These are phyloP conservation scores for Centropus unirufus DNA, from an alignment of 2,113 vertebrate species.

Conservation along the genomic window DNA sequence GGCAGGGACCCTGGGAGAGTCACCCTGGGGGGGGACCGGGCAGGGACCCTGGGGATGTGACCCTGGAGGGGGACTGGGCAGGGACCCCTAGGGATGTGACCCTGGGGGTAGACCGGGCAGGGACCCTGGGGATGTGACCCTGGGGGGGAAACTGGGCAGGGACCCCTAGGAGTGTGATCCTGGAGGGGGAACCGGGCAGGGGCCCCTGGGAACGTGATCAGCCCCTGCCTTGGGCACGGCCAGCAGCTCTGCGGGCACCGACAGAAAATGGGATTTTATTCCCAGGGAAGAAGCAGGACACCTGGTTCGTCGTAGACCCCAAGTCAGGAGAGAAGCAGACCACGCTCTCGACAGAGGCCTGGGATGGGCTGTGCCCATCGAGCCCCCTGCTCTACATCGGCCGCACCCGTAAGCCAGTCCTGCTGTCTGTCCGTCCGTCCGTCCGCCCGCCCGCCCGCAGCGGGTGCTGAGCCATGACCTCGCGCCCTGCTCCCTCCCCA, in stretches of 20 bases:
- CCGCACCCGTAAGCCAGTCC: slow-evolving; percentile 84
- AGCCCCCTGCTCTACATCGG: slow-evolving; percentile 91
- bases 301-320: slow-evolving; percentile 94
- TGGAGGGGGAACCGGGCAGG: too few species aligned
- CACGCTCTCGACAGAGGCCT: slow-evolving; percentile 86
- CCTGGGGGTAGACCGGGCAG: too few species aligned
- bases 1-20: accelerated
- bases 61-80: accelerated
- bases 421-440: accelerated
- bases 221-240: accelerated
- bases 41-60: accelerated
- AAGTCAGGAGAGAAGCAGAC: slow-evolving; percentile 94
- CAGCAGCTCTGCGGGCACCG: accelerated
- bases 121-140: accelerated
- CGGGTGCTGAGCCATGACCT: not conserved
- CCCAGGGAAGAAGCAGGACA: slow-evolving; percentile 94
- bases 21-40: accelerated
- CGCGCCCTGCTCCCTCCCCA: slow-evolving; percentile 42
- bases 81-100: not conserved
- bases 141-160: accelerated
- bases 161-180: too few species aligned
- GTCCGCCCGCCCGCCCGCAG: accelerated
- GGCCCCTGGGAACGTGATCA: accelerated
- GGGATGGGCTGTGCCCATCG: slow-evolving; percentile 86
- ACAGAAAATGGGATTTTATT: not conserved